phyloP scores from a whole-genome alignment of 2,797 vertebrate genomes.

The Channa striata region DNA sequence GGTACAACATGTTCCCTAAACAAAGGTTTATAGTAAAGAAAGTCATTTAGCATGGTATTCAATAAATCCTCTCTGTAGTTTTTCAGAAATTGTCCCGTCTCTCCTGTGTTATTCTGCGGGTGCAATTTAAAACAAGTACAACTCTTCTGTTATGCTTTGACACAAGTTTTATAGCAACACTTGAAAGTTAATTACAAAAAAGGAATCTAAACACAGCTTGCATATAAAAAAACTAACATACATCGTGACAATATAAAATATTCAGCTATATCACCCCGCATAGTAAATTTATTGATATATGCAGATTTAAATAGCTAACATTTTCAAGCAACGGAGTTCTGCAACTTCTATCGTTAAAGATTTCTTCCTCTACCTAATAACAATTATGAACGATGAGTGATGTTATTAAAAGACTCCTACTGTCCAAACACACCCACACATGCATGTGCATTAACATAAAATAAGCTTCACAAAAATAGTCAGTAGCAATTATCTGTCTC shows the following conservation, averaged over 20 bases:
- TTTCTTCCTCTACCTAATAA: background rate
- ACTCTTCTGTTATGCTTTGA: background rate
- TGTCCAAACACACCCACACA: constrained; percentile 13
- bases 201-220: background rate
- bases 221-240: constrained; percentile 25
- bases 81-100: constrained; percentile 5
- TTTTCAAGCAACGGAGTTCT: too few relatives aligned
- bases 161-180: background rate
- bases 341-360: background rate
- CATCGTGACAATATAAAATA: background rate
- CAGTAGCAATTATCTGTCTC: constrained; percentile 11
- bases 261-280: constrained; percentile 3
- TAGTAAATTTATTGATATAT: background rate
- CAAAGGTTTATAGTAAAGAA: constrained; percentile 6
- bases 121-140: background rate
- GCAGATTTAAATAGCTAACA: too few relatives aligned
- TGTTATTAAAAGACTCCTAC: constrained; percentile 21
- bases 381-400: constrained; percentile 13
- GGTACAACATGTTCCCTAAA: background rate
- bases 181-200: background rate
- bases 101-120: background rate
- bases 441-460: constrained; percentile 4
- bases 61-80: too few relatives aligned
- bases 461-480: constrained; percentile 18
- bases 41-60: too few relatives aligned